Base-by-base conservation (phyloP, 2,888 invertebrate species). In the Conops quadrifasciatus region DNA sequence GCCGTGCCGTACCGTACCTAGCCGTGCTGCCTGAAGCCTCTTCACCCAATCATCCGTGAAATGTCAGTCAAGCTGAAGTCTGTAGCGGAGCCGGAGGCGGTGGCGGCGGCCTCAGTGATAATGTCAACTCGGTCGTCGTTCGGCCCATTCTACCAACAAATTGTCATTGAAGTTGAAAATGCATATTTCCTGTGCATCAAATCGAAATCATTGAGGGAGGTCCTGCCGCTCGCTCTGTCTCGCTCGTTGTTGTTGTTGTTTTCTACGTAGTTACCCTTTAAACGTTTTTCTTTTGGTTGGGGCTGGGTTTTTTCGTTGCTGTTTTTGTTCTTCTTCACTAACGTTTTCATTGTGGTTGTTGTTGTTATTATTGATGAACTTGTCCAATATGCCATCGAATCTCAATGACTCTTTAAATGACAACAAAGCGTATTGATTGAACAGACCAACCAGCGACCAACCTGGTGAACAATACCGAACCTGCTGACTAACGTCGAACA, bases 141-240 rank as follows among this genome's bases (percentile, higher is more conserved):
- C 51, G 66, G 28, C 66, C 36, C 28, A 24, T 36, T 28, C n/a
- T 13, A 64, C 43, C 56, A 56, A 45, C 43, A 53, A 16, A 66
- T 13, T 24, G 43, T 43, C 66, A 66, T 19, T 21, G 53, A 30
- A 36, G 36, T 36, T 28, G 51, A 36, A 36, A 28, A 56, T 36
- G 66, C 21, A 15, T 36, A 56, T 43, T 53, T 53, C 49, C 21
- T 53, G 51, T 69, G 56, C 24, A 56, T 66, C 51, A 26, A 45
- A 65, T 58, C 58, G 45, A 58, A 59, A 36, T 63, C 62, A 67
- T 67, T 67, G 62, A 67, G 72, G 68, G 67, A 65, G 70, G 66
- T 70, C 65, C 65, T 65, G 65, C 59, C 58, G 28, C 47, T 53
- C n/a, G n/a, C n/a, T n/a, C n/a, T n/a, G n/a, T n/a, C 21, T 24